Base-by-base conservation (phyloP, 1,140 invertebrate species). In the Drosophila sucinea region DNA sequence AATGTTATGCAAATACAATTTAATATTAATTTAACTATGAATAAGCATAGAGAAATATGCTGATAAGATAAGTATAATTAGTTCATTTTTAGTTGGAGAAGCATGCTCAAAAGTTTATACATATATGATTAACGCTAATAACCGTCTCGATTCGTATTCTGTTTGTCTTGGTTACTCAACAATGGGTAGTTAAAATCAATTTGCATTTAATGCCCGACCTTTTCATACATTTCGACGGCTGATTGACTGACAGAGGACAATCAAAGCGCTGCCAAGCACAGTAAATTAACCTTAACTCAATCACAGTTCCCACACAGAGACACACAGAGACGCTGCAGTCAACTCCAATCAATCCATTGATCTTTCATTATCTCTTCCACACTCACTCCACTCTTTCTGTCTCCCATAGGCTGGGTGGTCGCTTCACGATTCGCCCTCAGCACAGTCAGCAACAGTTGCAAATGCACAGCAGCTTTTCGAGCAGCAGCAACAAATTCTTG, bases 351-450 rank as follows among this genome's bases (percentile, higher is more conserved):
- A 58, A 35, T 35, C 56, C 64, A 33, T 54, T 33, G 54, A 8
- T 41, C 27, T 41, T 32, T 56, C 23, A 32, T 55, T 33, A 35
- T 23, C 29, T 35, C 54, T 51, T 25, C 35, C 11, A 29, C 7
- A n/a, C 54, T 64, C 1, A 6, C 5, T 41, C 6, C 17, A 17
- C 17, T 33, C 3, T 7, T 5, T 44, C 23, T 11, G 0, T 38
- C 23, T 11, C 27, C 40, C 38, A 3, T 68, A 93, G 95, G 64
- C 87, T 95, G 74, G 95, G 94, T 5, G 95, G 95, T 1, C 91
- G 94, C 67, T 95, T 94, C 66, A 93, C 94, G 3, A 94, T 93
- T 8, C 93, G 94, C 33, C 93, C 93, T 1, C 92, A 93, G 66
- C 91, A 94, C 72, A 86, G 92, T 62, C 91, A 92, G 62, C 90